phyloP scores from a whole-genome alignment of 1,140 invertebrate genomes.

The Oreohelix idahoensis region DNA sequence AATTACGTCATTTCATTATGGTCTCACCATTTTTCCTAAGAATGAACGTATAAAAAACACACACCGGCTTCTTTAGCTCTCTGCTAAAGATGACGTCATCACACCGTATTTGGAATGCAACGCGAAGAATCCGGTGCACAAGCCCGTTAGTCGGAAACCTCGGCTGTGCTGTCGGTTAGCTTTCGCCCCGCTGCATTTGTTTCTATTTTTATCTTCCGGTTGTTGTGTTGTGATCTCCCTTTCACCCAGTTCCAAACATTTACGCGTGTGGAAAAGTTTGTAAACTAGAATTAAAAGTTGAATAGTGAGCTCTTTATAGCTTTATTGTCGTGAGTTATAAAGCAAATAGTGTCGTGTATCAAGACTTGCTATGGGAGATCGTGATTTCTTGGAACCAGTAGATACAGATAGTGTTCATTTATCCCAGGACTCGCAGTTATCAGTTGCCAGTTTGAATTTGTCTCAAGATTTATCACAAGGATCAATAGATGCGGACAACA shows the following conservation, averaged over 20 bases:
- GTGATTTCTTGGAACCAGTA: conserved; percentile 23
- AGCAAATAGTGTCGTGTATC: background rate
- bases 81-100: conserved; percentile 58
- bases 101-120: conserved; percentile 66
- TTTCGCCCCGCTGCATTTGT: conserved; percentile 34
- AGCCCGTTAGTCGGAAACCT: conserved; percentile 31
- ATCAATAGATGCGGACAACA: conserved; percentile 32
- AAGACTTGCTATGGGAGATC: conserved; percentile 31
- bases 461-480: conserved; percentile 48
- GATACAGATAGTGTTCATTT: conserved; percentile 44
- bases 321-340: background rate
- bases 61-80: background rate
- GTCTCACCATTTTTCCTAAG: background rate
- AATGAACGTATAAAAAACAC: background rate
- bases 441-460: conserved; percentile 32
- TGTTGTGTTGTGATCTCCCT: conserved; percentile 42
- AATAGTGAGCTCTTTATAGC: background rate
- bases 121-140: conserved; percentile 58
- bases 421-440: conserved; percentile 55
- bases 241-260: conserved; percentile 23
- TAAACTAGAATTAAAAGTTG: background rate
- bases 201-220: conserved; percentile 51
- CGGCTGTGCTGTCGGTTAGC: conserved; percentile 51
- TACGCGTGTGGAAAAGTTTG: conserved; percentile 37
- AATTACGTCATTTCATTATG: background rate